phyloP scores from a whole-genome alignment of 2,797 vertebrate genomes.

The Clamator glandarius region DNA sequence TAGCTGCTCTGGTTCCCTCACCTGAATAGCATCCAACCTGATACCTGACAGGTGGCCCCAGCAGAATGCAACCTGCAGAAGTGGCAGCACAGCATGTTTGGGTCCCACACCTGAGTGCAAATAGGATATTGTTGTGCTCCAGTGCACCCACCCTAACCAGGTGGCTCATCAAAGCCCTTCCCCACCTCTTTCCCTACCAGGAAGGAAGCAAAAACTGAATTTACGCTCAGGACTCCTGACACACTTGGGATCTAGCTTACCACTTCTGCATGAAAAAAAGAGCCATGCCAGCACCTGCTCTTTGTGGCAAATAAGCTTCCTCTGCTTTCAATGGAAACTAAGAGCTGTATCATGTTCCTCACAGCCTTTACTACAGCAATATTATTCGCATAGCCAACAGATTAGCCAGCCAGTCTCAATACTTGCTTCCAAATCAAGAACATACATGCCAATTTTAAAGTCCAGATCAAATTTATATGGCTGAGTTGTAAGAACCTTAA shows the following conservation, averaged over 20 bases:
- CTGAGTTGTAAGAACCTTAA: conserved; percentile 25
- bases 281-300: background rate
- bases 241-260: background rate
- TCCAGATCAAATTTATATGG: conserved; percentile 52
- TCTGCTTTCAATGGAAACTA: conserved; percentile 1
- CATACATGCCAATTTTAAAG: conserved; percentile 18
- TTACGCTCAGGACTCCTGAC: background rate
- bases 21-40: fast-evolving
- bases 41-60: background rate
- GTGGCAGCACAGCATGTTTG: fast-evolving
- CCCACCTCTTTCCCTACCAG: background rate
- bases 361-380: conserved; percentile 37
- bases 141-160: fast-evolving
- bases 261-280: background rate
- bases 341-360: conserved; percentile 39
- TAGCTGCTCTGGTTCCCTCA: background rate
- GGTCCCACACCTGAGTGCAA: background rate
- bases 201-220: background rate
- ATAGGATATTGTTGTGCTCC: fast-evolving
- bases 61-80: background rate
- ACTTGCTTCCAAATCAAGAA: conserved; percentile 56
- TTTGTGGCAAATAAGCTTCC: conserved; percentile 34
- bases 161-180: background rate
- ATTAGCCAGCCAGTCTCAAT: conserved; percentile 1
- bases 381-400: conserved; percentile 40